Evolutionary conservation across 1,140 invertebrate species (phyloP).

Genomic region (Drosophila ananassae): DNA sequence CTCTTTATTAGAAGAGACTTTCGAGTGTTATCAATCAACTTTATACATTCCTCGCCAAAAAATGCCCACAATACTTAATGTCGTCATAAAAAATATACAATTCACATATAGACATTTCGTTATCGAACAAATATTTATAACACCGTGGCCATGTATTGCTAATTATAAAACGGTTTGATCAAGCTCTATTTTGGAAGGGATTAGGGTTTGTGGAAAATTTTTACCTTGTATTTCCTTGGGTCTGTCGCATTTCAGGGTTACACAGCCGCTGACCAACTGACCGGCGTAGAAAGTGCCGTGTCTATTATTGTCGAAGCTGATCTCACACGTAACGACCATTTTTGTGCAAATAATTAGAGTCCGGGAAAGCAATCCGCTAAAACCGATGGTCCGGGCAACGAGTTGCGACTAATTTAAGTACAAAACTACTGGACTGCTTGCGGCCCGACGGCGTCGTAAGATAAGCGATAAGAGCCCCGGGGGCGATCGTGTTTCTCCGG

Average conservation of each 20-base stretch:
- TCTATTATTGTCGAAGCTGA: constrained; percentile 84
- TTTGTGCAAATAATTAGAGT: constrained; percentile 1
- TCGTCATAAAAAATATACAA: constrained; percentile 60
- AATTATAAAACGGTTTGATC: constrained; percentile 18
- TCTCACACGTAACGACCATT: constrained; percentile 82
- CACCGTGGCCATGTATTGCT: constrained; percentile 12
- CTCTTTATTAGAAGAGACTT: constrained; percentile 14
- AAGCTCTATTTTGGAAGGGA: neutral
- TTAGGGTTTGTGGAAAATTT: neutral
- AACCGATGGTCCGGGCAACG: constrained; percentile 33
- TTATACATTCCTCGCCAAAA: constrained; percentile 28
- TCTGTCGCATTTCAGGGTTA: constrained; percentile 84
- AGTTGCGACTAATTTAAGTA: constrained; percentile 69
- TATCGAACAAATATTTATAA: constrained; percentile 68
- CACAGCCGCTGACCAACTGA: constrained; percentile 84
- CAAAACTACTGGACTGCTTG: constrained; percentile 34
- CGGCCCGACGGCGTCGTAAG: constrained; percentile 30
- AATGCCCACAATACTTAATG: constrained; percentile 57
- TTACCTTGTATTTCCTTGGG: constrained; percentile 85
- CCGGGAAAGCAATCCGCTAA: constrained; percentile 17
- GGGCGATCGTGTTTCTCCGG: constrained; percentile 16
- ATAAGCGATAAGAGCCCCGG: constrained; percentile 63
- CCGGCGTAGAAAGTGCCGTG: constrained; percentile 85
- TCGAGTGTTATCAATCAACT: constrained; percentile 43
- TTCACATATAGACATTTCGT: constrained; percentile 33